phyloP scores from a whole-genome alignment of 2,888 invertebrate genomes.

The Drosophila pseudotakahashii region DNA sequence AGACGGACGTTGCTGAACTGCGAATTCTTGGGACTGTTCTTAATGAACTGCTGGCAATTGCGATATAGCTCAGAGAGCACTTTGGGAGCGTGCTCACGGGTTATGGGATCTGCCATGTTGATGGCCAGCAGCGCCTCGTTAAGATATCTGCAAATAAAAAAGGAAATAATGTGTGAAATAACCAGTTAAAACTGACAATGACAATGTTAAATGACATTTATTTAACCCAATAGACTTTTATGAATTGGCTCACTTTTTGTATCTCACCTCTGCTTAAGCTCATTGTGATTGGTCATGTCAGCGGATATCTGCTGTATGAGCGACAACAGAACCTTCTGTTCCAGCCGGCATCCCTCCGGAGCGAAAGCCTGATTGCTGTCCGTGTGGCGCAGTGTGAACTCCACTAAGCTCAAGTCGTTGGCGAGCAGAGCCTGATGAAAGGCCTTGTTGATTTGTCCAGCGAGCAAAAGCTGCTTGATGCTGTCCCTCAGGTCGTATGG shows the following conservation, averaged over 20 bases:
- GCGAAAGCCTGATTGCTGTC: constrained; percentile 92
- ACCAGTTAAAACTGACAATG: too few species aligned
- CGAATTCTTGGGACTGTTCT: constrained; percentile 88
- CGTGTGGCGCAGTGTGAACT: constrained; percentile 93
- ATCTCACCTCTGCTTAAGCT: constrained; percentile 90
- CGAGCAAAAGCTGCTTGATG: constrained; percentile 88
- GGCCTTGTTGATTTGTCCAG: constrained; percentile 93
- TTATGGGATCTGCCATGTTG: constrained; percentile 90
- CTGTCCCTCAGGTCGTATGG: constrained; percentile 87
- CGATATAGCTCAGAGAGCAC: constrained; percentile 91
- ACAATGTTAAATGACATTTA: too few species aligned
- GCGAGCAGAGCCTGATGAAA: constrained; percentile 96
- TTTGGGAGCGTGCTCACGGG: constrained; percentile 92
- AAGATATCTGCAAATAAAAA: constrained; percentile 88
- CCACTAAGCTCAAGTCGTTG: constrained; percentile 93
- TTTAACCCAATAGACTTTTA: too few species aligned
- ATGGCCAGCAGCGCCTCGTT: constrained; percentile 94
- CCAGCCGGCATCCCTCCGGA: constrained; percentile 88
- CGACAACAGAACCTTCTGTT: constrained; percentile 95
- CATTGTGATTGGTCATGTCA: constrained; percentile 93
- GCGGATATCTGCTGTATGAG: constrained; percentile 97
- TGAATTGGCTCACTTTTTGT: background rate
- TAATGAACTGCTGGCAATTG: constrained; percentile 89
- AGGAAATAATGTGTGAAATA: too few species aligned
- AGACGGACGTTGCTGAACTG: constrained; percentile 85